These are phyloP conservation scores for Erethizon dorsatum DNA, from an alignment of 2,797 vertebrate species.

Conservation along the genomic window DNA sequence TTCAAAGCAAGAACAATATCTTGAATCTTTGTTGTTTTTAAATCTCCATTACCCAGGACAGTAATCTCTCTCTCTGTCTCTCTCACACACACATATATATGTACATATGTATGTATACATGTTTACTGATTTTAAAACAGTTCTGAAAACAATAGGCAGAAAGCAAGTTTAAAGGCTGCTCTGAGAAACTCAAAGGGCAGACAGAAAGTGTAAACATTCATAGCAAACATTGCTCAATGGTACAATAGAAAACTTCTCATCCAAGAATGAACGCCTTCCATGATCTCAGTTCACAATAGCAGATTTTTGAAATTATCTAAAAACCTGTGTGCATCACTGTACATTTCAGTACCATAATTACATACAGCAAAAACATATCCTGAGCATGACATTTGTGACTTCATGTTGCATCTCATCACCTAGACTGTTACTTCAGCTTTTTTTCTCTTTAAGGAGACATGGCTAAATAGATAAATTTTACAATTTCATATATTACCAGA, in stretches of 20 bases:
- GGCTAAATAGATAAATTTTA: constrained; percentile 65
- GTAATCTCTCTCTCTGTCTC: background rate
- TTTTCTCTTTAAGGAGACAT: background rate
- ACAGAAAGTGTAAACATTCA: constrained; percentile 31
- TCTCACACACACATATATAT: too few relatives aligned
- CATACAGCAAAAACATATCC: background rate
- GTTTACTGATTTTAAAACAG: background rate
- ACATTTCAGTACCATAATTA: constrained; percentile 29
- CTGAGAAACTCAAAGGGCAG: background rate
- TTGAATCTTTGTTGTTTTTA: background rate
- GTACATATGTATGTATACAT: too few relatives aligned
- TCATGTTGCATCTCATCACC: background rate
- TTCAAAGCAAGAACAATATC: background rate
- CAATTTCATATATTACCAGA: constrained; percentile 48
- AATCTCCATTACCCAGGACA: background rate
- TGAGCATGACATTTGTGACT: constrained; percentile 25
- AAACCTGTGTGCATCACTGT: background rate
- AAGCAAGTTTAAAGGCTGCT: background rate
- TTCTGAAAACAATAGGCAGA: background rate
- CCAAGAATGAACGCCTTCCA: background rate
- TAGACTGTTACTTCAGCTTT: background rate
- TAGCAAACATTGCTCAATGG: background rate
- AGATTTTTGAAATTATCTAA: background rate
- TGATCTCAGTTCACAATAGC: background rate
- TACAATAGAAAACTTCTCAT: constrained; percentile 11